phyloP scores from a whole-genome alignment of 1,140 invertebrate genomes.

The Trachymyrmex cornetzi region DNA sequence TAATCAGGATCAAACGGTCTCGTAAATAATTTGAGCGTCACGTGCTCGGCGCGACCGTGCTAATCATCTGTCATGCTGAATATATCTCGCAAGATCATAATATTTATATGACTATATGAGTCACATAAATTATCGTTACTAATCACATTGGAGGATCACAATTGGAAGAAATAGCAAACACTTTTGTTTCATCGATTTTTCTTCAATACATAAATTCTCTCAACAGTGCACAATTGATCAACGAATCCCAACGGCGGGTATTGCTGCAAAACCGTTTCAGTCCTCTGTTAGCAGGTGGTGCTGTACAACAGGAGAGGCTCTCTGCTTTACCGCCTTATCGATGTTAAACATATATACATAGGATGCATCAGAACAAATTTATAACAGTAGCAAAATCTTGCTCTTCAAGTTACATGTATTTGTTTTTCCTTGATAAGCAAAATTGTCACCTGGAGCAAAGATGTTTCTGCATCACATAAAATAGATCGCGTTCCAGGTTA shows the following conservation, averaged over 20 bases:
- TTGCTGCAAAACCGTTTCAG: slow-evolving; percentile 16
- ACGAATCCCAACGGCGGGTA: slow-evolving; percentile 34
- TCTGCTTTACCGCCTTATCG: slow-evolving; percentile 73
- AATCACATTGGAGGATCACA: not conserved
- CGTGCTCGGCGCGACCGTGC: slow-evolving; percentile 25
- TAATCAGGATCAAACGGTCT: slow-evolving; percentile 70
- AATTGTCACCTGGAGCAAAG: not conserved
- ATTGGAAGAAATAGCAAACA: not conserved
- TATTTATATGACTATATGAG: not conserved
- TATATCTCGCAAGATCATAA: not conserved
- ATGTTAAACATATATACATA: not conserved
- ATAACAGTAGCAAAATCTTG: not conserved
- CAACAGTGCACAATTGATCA: slow-evolving; percentile 29
- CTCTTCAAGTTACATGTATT: slow-evolving; percentile 1
- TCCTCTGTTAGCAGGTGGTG: slow-evolving; percentile 72
- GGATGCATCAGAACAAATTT: not conserved
- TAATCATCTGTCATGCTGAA: not conserved
- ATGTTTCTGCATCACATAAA: not conserved
- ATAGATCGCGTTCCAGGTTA: not conserved
- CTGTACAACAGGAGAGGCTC: slow-evolving; percentile 30
- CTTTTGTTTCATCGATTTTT: slow-evolving; percentile 8
- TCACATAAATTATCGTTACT: slow-evolving; percentile 20
- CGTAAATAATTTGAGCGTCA: slow-evolving; percentile 65
- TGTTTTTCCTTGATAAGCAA: not conserved
- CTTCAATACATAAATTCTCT: not conserved